Base-by-base conservation (phyloP, 2,797 vertebrate species). In the Tiaroga cobitis region DNA sequence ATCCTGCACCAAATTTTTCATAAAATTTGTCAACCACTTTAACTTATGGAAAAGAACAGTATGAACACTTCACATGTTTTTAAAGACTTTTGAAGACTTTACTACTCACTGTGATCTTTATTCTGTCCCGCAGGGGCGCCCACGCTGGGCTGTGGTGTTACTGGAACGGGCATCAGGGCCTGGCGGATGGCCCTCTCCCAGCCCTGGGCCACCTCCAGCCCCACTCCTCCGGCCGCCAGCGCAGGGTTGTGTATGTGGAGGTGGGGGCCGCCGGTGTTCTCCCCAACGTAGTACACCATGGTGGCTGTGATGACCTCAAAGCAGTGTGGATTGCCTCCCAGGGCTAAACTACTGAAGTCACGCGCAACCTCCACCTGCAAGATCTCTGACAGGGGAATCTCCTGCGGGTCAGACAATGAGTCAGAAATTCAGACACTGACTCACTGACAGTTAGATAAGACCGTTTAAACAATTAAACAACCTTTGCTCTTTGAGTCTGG, bases 161-260 rank as follows among this genome's bases (percentile, higher is more conserved):
- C 98, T 39, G 98, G 98, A 90, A 99, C 98, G 24, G 98, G 98
- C 98, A 99, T 99, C 92, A 99, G 95, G 88, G 98, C 98, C 91
- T 99, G 98, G 91, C 98, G 95, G 93, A 99, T 98, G 92, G 98
- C 97, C 92, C 97, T 98, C 94, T 99, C 98, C 98, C 98, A 99
- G 93, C 97, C 96, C 92, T 97, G 97, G 59, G 97, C 97, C 91
- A 99, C 97, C 69, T 99, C 97, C 91, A 96, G 92, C 90, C 98
- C 97, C 39, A 98, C 96, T 86, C 98, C 98, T 0, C 97, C 96
- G 86, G 97, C 97, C 32, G 97, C 97, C 91, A 99, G 95, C 83
- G 94, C 95, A 0, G 97, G 97, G 91, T 93, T 98, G 92, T 97
- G 96, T 90, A 96, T 96, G 93, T 93, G 94, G 70, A 88, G 88